Evolutionary conservation across 1,140 invertebrate species (phyloP).

Genomic region (Ladona fulva): DNA sequence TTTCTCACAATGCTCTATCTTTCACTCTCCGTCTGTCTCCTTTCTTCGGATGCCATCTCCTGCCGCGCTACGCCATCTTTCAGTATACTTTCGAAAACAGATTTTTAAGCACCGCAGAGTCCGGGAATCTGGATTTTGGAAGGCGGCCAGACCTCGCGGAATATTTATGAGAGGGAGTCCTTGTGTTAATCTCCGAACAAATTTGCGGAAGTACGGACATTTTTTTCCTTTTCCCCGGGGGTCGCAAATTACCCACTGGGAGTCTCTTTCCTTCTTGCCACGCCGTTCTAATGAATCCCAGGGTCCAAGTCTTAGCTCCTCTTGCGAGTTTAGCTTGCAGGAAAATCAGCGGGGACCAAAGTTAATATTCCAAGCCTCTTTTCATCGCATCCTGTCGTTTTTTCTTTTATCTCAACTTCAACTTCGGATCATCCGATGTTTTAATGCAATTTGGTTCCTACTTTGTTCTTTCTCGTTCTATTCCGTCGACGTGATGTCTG

Average conservation of each 20-base stretch:
- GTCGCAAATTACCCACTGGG: neutral
- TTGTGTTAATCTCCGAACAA: slow-evolving; percentile 9
- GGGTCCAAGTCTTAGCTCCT: no score
- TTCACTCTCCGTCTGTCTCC: neutral
- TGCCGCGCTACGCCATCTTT: no score
- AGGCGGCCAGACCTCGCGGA: neutral
- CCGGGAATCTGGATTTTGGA: neutral
- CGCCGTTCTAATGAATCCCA: neutral
- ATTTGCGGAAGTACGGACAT: slow-evolving; percentile 4
- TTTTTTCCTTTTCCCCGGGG: neutral
- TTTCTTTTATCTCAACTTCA: neutral
- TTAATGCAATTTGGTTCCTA: no score
- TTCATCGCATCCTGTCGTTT: neutral
- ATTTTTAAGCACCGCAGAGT: neutral
- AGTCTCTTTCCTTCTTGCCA: neutral
- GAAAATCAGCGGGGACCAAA: neutral
- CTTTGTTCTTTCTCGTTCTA: no score
- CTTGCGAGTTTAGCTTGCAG: no score
- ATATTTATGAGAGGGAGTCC: slow-evolving; percentile 9
- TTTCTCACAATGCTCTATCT: neutral
- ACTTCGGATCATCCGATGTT: no score
- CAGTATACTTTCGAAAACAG: neutral
- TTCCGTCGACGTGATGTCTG: no score
- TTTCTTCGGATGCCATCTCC: no score
- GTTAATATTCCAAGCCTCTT: neutral